Evolutionary conservation across 2,888 invertebrate species (phyloP), one percentile per base, ranked within the genome.

Genomic region (Cryptocephalus moraei): DNA sequence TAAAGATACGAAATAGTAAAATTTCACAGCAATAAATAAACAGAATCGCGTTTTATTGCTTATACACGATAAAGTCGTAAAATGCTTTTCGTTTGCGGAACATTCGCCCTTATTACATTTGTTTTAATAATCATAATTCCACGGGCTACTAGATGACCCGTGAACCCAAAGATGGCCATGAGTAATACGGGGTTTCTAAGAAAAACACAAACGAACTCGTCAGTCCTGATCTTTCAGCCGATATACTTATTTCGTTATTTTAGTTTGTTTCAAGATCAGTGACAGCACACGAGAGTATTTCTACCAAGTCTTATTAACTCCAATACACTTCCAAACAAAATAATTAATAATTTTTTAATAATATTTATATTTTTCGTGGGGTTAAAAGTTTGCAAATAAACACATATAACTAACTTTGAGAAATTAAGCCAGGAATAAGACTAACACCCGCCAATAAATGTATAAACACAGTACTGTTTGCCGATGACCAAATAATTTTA

Each of bases 41-140:
- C 49, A 52, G 47, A 55, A 55, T 55, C 49, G 49, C 49, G 52
- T 52, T 53, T 55, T 52, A 55, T 53, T 52, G 46, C 51, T 49
- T 50, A 49, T 53, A 51, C 55, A 53, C 53, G 53, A 55, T 50
- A 48, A 47, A 31, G 49, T 47, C 50, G 49, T 55, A 55, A 55
- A 53, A 44, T 36, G 36, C 4, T 13, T 14, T 12, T 40, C 14
- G 22, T 40, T 40, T 40, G 14, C 49, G 52, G 48, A 49, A 54
- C 54, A 53, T 49, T 53, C 53, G 56, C 54, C 55, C 56, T 55
- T 56, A 53, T 56, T 53, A 49, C 53, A 52, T 55, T 53, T 53
- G 50, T 52, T 56, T 56, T 53, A 56, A 56, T 55, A 55, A 53
- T 55, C 53, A 55, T 55, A 55, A 55, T 56, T 55, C 56, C 53